Percentiles rank a stretch among this genome's conserved stretches.
Conservation (phyloP, 2,113 vertebrate species). For the Nothoprocta pentlandii region DNA sequence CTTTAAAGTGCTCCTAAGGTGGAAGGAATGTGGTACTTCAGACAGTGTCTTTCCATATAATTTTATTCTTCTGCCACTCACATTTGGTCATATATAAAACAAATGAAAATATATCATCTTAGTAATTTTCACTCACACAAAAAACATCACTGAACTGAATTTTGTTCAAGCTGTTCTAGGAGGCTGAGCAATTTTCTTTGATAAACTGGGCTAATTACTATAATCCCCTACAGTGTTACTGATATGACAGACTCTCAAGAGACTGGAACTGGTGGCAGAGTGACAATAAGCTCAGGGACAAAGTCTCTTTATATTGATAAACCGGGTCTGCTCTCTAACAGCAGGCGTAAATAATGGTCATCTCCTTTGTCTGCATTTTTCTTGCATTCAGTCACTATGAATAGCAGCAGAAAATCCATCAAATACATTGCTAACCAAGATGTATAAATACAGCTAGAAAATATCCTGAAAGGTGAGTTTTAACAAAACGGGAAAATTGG, state of each 20-base stretch:
- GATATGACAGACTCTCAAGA: neutral
- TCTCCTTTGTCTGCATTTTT: neutral
- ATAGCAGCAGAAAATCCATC: neutral
- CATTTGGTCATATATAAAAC: neutral
- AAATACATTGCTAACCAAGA: neutral
- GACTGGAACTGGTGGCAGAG: neutral
- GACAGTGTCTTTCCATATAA: neutral
- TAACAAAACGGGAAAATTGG: neutral
- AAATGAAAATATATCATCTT: neutral
- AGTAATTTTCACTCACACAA: neutral
- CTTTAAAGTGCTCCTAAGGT: neutral
- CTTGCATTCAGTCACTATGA: neutral
- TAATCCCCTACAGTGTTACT: neutral
- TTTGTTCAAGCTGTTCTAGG: neutral
- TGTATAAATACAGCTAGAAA: neutral
- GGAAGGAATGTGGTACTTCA: neutral
- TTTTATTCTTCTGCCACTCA: neutral
- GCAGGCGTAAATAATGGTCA: neutral
- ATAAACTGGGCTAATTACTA: neutral
- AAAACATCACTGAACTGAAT: neutral
- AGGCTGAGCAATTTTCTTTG: neutral
- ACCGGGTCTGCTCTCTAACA: neutral
- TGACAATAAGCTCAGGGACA: neutral
- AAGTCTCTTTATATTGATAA: neutral
- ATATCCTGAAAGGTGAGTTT: neutral